phyloP scores from a whole-genome alignment of 2,113 vertebrate species.

The Serinus canaria region DNA sequence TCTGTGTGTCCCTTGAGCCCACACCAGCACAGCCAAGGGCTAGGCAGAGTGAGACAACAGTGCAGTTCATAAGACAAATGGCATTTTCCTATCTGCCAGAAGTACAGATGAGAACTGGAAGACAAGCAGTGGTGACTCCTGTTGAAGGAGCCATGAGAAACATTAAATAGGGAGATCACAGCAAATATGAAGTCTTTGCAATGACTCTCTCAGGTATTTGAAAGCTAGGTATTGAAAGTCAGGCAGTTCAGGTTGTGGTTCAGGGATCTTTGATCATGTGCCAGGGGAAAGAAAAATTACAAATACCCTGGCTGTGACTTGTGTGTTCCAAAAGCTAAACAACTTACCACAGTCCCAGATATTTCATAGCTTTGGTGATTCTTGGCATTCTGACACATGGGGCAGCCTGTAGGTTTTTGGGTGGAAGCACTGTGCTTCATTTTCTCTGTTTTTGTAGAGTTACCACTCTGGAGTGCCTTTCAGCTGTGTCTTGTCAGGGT shows the following conservation, averaged over 20 bases:
- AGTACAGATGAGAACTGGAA: neutral
- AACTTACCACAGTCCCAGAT: neutral
- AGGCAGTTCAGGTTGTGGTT: neutral
- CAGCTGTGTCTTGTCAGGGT: neutral
- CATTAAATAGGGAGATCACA: neutral
- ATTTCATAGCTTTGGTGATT: neutral
- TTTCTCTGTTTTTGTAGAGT: neutral
- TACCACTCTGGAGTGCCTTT: neutral
- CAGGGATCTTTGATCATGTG: neutral
- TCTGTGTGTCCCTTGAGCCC: neutral
- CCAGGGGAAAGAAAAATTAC: neutral
- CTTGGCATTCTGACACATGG: neutral
- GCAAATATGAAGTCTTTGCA: neutral
- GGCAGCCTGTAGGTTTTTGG: neutral
- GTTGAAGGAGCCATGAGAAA: neutral
- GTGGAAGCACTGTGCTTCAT: neutral
- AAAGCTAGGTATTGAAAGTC: neutral
- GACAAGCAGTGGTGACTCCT: neutral
- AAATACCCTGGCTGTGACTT: neutral
- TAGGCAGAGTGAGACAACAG: neutral
- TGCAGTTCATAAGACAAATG: neutral
- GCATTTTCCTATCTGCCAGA: neutral
- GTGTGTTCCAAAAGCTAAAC: neutral
- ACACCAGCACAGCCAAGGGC: neutral
- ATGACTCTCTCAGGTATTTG: neutral